Evolutionary conservation across 2,113 vertebrate genomes (phyloP).

Genomic region (Dicerorhinus sumatrensis): DNA sequence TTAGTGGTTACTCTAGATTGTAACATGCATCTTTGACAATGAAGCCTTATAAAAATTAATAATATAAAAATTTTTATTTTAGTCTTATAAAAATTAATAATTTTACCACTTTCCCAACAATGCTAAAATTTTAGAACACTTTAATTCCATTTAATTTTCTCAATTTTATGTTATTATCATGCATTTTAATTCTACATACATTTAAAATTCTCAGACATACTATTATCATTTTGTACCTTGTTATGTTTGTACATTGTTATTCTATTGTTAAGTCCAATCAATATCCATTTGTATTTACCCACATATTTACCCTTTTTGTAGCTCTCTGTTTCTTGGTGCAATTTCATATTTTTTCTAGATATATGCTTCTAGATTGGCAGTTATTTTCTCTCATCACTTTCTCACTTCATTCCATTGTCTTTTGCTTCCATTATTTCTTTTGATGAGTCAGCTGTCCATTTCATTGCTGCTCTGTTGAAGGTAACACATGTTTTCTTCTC

Average conservation of each 20-base stretch:
- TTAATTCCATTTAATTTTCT: neutral
- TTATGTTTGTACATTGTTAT: neutral
- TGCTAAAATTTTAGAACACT: constrained; percentile 27
- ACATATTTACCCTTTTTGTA: neutral
- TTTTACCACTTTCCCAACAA: neutral
- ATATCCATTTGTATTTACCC: neutral
- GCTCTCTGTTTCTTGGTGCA: neutral
- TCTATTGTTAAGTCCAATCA: neutral
- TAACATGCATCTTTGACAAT: neutral
- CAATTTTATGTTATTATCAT: neutral
- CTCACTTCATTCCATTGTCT: neutral
- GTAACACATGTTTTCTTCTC: neutral
- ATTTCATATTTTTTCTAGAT: neutral
- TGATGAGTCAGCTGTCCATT: neutral
- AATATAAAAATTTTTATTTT: neutral
- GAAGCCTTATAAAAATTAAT: neutral
- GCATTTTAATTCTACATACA: neutral
- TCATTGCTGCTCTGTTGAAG: neutral
- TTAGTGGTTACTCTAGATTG: neutral
- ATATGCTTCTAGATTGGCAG: neutral
- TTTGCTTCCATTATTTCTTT: neutral
- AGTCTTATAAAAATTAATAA: neutral
- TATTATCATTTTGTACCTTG: neutral
- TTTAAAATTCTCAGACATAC: neutral
- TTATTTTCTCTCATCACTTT: neutral